These are phyloP conservation scores for Myotis planiceps DNA, from an alignment of 2,797 vertebrate species.

Conservation along the genomic window DNA sequence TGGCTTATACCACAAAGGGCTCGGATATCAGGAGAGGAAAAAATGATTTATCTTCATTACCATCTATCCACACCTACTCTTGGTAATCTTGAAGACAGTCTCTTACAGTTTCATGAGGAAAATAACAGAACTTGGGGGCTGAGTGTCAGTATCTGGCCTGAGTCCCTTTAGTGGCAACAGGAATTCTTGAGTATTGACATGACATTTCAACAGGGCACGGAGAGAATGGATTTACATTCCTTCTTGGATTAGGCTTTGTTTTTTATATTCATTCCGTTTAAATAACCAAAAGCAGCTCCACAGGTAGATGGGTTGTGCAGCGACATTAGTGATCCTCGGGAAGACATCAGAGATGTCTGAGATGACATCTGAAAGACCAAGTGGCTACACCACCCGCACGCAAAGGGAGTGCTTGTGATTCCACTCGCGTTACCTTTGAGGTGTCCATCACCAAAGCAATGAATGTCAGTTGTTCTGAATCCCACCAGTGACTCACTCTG, in stretches of 20 bases:
- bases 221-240: slow-evolving; percentile 56
- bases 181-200: slow-evolving; percentile 70
- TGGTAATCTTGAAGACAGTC: slow-evolving; percentile 35
- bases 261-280: slow-evolving; percentile 15
- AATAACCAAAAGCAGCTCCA: slow-evolving; percentile 63
- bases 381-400: background rate
- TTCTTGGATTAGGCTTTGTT: slow-evolving; percentile 62
- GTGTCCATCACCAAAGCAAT: slow-evolving; percentile 48
- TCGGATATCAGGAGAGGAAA: background rate
- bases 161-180: slow-evolving; percentile 51
- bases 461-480: slow-evolving; percentile 44
- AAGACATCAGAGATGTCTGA: background rate
- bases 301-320: background rate
- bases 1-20: background rate
- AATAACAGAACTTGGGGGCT: background rate
- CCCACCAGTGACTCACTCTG: slow-evolving; percentile 49
- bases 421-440: background rate
- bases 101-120: slow-evolving; percentile 29
- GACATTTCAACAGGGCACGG: slow-evolving; percentile 7
- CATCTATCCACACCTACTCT: slow-evolving; percentile 38
- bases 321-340: background rate
- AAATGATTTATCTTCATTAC: slow-evolving; percentile 61
- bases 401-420: background rate
- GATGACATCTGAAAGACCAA: background rate
- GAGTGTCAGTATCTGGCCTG: background rate